Evolutionary conservation across 2,797 vertebrate genomes (phyloP), one percentile per base, ranked within the genome.

Genomic region (Argyrosomus regius): DNA sequence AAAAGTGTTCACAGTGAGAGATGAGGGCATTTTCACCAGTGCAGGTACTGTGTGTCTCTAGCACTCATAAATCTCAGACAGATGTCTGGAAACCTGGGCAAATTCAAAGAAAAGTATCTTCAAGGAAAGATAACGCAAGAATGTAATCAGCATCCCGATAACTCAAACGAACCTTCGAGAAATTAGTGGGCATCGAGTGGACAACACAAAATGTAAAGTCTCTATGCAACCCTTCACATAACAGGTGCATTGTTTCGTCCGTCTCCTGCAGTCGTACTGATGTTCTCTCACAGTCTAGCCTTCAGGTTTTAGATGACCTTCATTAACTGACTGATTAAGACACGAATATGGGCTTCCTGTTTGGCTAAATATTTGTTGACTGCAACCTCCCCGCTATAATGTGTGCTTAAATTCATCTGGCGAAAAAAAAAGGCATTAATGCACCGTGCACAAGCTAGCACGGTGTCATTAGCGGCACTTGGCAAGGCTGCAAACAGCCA

Each of bases 401-500:
- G 17, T 14, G 60, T 45, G 52, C 49, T 67, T 64, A 10, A 35
- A 73, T 58, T 61, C 66, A 39, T 75, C 66, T 62, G 60, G 8
- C 5, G 52, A 68, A 59, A 35, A 8, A 8, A 28, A 7, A 35
- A 18, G 2, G 43, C 80, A 24, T 57, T 66, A 71, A 65, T 18
- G 57, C 72, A 54, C 54, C 45, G 4, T 53, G 66, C 71, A 39
- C 69, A 49, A 24, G 69, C 72, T 61, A 49, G 77, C 74, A 22
- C 24, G 3, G 46, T 43, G 70, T 80, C 80, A 81, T 86, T 86
- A 75, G 82, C 71, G 22, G 75, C 63, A 75, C 57, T 84, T 77
- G 73, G 74, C 75, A 56, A 65, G 31, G 50, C 81, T 67, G 76
- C 75, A 77, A 84, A 83, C 80, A 72, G 43, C 80, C 72, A 61